A percentile compares a stretch with the other conserved stretches of the same genome.
Conservation (phyloP, 2,888 invertebrate genomes). For the Agrilus mali region DNA sequence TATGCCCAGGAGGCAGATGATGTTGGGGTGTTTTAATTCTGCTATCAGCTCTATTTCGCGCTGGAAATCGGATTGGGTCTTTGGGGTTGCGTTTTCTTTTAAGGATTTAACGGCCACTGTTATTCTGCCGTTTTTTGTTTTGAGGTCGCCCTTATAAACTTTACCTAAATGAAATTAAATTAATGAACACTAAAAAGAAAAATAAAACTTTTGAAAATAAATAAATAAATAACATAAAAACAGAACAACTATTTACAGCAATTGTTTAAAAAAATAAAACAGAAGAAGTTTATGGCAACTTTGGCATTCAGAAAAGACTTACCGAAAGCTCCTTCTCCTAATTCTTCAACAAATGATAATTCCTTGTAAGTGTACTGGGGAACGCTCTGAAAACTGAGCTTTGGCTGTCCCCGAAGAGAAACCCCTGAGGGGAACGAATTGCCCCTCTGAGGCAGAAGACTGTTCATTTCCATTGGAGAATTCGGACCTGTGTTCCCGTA, state of each 20-base stretch:
- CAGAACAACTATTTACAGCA: no score
- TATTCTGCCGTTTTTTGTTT: conserved; percentile 52
- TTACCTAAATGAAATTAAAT: conserved; percentile 43
- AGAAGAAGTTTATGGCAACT: no score
- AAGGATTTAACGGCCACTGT: conserved; percentile 89
- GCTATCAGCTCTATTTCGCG: conserved; percentile 91
- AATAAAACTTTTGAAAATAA: not conserved
- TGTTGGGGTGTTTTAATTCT: conserved; percentile 88
- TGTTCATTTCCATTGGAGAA: conserved; percentile 75
- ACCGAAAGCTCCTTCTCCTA: conserved; percentile 95
- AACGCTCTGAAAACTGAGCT: conserved; percentile 40
- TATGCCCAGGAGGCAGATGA: conserved; percentile 89
- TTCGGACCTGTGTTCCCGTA: conserved; percentile 67
- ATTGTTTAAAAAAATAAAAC: no score
- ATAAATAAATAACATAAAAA: no score
- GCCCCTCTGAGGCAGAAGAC: conserved; percentile 45
- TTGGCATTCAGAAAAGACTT: no score
- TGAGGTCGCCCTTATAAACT: conserved; percentile 88
- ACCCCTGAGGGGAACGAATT: conserved; percentile 33
- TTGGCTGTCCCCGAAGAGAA: conserved; percentile 18
- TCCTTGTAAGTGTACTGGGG: conserved; percentile 79
- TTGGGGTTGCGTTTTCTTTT: conserved; percentile 83
- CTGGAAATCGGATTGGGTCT: conserved; percentile 84
- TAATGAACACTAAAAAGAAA: no score
- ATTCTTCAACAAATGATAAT: conserved; percentile 76